phyloP scores from a whole-genome alignment of 2,797 vertebrate species.

The Periophthalmus magnuspinnatus region DNA sequence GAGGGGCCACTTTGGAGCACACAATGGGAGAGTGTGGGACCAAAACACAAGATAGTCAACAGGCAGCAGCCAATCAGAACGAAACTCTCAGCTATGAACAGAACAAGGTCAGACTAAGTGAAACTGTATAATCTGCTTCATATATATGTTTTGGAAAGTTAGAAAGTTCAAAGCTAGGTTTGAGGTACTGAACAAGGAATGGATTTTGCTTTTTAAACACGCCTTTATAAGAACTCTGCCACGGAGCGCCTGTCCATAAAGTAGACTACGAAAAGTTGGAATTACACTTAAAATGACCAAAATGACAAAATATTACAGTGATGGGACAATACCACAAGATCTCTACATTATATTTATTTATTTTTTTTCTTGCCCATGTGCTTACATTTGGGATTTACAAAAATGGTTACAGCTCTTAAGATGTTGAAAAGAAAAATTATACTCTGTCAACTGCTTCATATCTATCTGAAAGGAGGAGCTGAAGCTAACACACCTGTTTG shows the following conservation, averaged over 20 bases:
- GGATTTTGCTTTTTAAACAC: neutral
- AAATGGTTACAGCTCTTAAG: too few relatives aligned
- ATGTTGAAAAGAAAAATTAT: too few relatives aligned
- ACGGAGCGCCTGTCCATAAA: neutral
- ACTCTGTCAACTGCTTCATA: too few relatives aligned
- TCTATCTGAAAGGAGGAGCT: too few relatives aligned
- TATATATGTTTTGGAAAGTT: neutral
- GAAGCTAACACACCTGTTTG: too few relatives aligned
- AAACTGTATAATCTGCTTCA: neutral
- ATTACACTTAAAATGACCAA: neutral
- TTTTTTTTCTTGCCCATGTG: too few relatives aligned
- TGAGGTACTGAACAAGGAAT: neutral
- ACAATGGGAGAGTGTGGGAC: conserved; percentile 36
- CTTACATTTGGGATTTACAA: too few relatives aligned
- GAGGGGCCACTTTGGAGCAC: conserved; percentile 34
- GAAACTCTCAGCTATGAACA: neutral
- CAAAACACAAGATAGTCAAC: conserved; percentile 34
- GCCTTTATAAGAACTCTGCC: neutral
- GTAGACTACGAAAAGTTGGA: neutral
- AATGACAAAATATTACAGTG: neutral
- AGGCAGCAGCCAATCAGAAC: conserved; percentile 23
- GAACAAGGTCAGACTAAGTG: neutral
- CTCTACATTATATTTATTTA: too few relatives aligned
- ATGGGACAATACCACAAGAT: too few relatives aligned
- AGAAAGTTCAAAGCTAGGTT: too few relatives aligned